phyloP scores from a whole-genome alignment of 2,797 vertebrate genomes.

The Chanos chanos region DNA sequence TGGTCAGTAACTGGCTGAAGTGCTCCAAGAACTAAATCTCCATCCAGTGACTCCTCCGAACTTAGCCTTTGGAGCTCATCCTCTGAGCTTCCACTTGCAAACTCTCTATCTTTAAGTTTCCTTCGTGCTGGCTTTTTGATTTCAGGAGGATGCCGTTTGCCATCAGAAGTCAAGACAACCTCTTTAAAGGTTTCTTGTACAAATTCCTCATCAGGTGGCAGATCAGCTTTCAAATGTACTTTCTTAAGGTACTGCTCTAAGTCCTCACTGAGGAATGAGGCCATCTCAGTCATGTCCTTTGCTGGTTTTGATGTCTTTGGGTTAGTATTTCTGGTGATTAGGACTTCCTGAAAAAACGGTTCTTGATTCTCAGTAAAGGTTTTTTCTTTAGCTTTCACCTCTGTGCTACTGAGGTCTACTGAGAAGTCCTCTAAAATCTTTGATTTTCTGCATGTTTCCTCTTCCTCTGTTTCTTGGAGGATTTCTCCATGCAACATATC shows the following conservation, averaged over 20 bases:
- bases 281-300: constrained; percentile 59
- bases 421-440: constrained; percentile 55
- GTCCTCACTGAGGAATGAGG: constrained; percentile 70
- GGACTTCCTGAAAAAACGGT: constrained; percentile 59
- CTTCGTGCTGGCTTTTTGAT: constrained; percentile 89
- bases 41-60: constrained; percentile 80
- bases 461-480: constrained; percentile 47
- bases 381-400: constrained; percentile 66
- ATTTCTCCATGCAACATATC: constrained; percentile 75
- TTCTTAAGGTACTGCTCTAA: constrained; percentile 59
- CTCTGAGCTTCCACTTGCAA: constrained; percentile 72
- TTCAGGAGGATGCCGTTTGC: constrained; percentile 69
- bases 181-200: constrained; percentile 65
- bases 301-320: constrained; percentile 46
- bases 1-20: constrained; percentile 30
- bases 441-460: constrained; percentile 18
- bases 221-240: constrained; percentile 34
- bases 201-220: constrained; percentile 55
- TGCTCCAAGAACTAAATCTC: constrained; percentile 66
- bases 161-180: constrained; percentile 53
- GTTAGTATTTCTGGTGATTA: constrained; percentile 52
- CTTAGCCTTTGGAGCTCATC: constrained; percentile 73
- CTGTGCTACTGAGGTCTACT: constrained; percentile 70
- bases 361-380: constrained; percentile 61
- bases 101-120: constrained; percentile 77